Evolutionary conservation across 2,797 vertebrate genomes (phyloP).

Genomic region (Gorsachius magnificus): DNA sequence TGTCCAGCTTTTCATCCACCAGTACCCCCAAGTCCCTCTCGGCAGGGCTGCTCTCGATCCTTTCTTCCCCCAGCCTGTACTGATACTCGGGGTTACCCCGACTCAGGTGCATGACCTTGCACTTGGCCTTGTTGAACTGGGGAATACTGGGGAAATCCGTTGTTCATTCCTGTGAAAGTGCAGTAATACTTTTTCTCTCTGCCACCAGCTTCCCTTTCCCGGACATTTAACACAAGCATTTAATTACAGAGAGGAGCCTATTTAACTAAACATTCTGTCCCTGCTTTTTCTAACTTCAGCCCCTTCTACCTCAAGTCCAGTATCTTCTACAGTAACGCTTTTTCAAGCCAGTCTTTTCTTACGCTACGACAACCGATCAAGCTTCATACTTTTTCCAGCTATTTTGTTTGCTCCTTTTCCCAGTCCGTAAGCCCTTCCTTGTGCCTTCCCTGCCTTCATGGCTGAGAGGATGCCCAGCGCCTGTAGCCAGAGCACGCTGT

Average conservation of each 20-base stretch:
- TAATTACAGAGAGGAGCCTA: neutral
- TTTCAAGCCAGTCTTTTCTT: neutral
- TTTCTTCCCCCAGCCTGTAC: no score
- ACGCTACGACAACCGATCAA: accelerated
- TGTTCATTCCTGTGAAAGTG: neutral
- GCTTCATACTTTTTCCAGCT: neutral
- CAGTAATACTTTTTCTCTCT: neutral
- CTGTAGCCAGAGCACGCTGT: accelerated
- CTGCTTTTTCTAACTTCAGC: neutral
- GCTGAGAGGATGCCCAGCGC: neutral
- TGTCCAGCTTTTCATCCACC: no score
- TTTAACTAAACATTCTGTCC: neutral
- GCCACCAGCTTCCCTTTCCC: neutral
- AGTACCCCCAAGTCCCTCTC: no score
- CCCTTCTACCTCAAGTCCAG: neutral
- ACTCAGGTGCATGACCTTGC: no score
- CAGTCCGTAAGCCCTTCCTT: accelerated
- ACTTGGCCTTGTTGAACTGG: no score
- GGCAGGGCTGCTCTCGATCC: no score
- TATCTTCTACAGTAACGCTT: neutral
- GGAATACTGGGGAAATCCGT: neutral
- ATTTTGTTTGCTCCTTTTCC: neutral
- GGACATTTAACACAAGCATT: neutral
- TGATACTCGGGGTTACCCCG: no score
- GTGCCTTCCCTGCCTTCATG: accelerated